Percentiles rank a stretch among this genome's conserved stretches.
These are phyloP conservation scores for Spicauda simplicius DNA, from an alignment of 2,888 invertebrate genomes.

Conservation along the genomic window DNA sequence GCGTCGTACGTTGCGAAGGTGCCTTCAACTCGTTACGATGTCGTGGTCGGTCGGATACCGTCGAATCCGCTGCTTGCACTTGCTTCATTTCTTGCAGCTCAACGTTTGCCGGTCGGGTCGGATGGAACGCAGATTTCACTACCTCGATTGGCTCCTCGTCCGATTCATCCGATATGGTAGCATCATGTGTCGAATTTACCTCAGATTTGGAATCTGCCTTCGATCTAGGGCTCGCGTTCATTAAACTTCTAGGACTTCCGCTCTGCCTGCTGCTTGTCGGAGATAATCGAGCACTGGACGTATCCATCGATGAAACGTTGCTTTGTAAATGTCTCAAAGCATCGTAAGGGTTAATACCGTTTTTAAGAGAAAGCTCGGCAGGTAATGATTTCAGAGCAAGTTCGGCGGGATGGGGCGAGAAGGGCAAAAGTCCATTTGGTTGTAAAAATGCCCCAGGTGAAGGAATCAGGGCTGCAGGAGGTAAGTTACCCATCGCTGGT, in stretches of 20 bases:
- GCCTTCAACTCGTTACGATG: slow-evolving; percentile 85
- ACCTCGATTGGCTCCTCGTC: slow-evolving; percentile 91
- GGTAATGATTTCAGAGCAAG: slow-evolving; percentile 76
- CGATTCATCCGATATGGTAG: slow-evolving; percentile 86
- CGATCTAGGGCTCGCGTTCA: slow-evolving; percentile 74
- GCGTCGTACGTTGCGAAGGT: slow-evolving; percentile 81
- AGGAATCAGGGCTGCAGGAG: slow-evolving; percentile 81
- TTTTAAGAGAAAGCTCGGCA: slow-evolving; percentile 79
- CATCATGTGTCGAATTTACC: slow-evolving; percentile 86
- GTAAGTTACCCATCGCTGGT: slow-evolving; percentile 71
- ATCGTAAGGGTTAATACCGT: slow-evolving; percentile 85
- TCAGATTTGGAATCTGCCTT: slow-evolving; percentile 85
- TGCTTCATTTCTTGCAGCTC: slow-evolving; percentile 82
- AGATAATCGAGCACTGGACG: slow-evolving; percentile 78
- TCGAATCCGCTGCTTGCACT: slow-evolving; percentile 85
- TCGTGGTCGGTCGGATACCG: slow-evolving; percentile 80
- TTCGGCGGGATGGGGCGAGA: slow-evolving; percentile 82
- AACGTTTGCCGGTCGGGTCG: slow-evolving; percentile 86
- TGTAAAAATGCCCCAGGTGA: slow-evolving; percentile 85
- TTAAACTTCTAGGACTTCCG: slow-evolving; percentile 77
- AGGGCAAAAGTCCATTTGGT: slow-evolving; percentile 81
- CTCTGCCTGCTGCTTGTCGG: slow-evolving; percentile 85
- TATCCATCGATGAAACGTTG: slow-evolving; percentile 76
- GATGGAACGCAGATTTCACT: slow-evolving; percentile 90
- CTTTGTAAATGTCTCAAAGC: slow-evolving; percentile 78